Evolutionary conservation across 2,888 invertebrate species (phyloP), one percentile per base, ranked within the genome.

Genomic region (Baccha elongata): DNA sequence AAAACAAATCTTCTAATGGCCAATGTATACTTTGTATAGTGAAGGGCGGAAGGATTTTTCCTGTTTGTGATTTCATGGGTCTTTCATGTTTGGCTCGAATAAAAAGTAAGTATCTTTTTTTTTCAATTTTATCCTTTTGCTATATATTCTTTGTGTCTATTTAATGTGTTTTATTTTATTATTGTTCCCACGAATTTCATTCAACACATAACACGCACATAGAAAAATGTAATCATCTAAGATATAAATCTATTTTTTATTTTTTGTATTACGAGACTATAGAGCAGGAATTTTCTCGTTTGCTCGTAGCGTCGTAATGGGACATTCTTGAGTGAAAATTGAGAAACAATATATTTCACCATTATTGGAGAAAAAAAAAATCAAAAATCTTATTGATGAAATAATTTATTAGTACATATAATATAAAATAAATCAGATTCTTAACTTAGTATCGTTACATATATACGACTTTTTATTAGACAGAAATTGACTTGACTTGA

Each of bases 21-120:
- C 55, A 78, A 48, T 52, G 29, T 13, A 17, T 11, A 17, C 10
- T n/a, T n/a, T n/a, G n/a, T n/a, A 32, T 79, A 91, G 91, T 89
- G 50, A 89, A 87, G 72, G 87, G 86, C 72, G 90, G 90, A 26
- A 87, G 88, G 17, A 86, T 86, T 19, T 81, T 90, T 80, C 90
- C 89, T 15, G 89, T 93, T 71, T 95, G 95, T 85, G 92, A 93
- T 85, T 92, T 93, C 1, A 86, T 90, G 67, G 95, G 94, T 8
- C 89, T 95, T 80, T 92, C 92, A 74, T 95, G 95, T 86, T 90
- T 95, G 76, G 91, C 92, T 1, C 88, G 91, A 80, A 91, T 93
- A 86, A 92, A 92, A 92, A 93, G 93, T 92, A 88, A 88, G 89
- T 88, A 83, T 68, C 35, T 44, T 60, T 48, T n/a, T 75, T 42